Conservation (phyloP, 2,113 vertebrate genomes). For the Prionailurus bengalensis region DNA sequence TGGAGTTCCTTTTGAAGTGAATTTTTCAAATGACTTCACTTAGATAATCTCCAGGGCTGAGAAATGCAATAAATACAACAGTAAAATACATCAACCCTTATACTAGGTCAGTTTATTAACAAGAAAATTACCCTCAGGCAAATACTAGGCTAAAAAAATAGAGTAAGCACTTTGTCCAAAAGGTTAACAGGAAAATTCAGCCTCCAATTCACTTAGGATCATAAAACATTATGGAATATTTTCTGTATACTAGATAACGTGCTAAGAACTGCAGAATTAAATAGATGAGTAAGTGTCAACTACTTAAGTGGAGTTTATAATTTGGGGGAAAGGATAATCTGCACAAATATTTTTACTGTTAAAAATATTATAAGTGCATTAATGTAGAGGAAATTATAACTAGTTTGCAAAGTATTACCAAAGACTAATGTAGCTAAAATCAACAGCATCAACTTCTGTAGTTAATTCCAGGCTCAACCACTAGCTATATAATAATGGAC, state of each 20-base stretch:
- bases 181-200: slow-evolving; percentile 67
- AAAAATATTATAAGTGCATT: not conserved
- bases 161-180: slow-evolving; percentile 48
- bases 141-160: slow-evolving; percentile 59
- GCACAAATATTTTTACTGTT: not conserved
- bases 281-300: slow-evolving; percentile 11
- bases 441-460: not conserved
- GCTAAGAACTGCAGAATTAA: not conserved
- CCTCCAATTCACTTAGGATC: slow-evolving; percentile 38
- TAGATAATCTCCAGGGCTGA: slow-evolving; percentile 64
- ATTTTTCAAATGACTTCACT: slow-evolving; percentile 66
- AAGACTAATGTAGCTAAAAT: not conserved
- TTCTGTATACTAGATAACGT: not conserved
- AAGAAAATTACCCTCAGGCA: slow-evolving; percentile 69
- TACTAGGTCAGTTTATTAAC: slow-evolving; percentile 70
- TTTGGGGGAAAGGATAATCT: not conserved
- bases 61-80: slow-evolving; percentile 66
- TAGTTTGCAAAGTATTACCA: not conserved
- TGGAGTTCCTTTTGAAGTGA: slow-evolving; percentile 46
- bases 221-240: not conserved
- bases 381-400: not conserved
- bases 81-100: slow-evolving; percentile 59
- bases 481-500: not conserved
- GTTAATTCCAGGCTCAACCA: not conserved
- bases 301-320: not conserved